A percentile compares a stretch with the other conserved stretches of the same genome.
phyloP scores from a whole-genome alignment of 2,797 vertebrate genomes.

The Trachurus trachurus region DNA sequence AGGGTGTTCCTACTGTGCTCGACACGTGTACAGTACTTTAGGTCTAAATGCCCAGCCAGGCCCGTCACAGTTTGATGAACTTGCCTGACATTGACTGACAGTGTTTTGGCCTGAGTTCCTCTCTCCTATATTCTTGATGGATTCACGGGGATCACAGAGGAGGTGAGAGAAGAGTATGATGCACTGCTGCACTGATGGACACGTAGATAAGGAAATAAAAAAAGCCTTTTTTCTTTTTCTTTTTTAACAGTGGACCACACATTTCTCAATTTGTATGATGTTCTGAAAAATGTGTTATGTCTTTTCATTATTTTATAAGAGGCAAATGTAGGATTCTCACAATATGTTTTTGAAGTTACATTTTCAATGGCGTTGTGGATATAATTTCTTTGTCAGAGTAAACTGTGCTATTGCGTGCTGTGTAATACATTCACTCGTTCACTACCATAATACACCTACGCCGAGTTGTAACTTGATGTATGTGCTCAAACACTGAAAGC shows the following conservation, averaged over 20 bases:
- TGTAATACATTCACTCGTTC: conserved; percentile 29
- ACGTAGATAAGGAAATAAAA: neutral
- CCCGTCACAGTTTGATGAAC: conserved; percentile 53
- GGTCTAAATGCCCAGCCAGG: conserved; percentile 38
- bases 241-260: conserved; percentile 1
- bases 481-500: conserved; percentile 44
- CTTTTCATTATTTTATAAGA: neutral
- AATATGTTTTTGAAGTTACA: neutral
- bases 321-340: neutral
- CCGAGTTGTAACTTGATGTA: conserved; percentile 47
- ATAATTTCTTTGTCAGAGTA: conserved; percentile 1
- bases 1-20: conserved; percentile 11
- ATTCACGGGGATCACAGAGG: conserved; percentile 59
- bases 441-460: conserved; percentile 20
- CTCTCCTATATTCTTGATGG: conserved; percentile 36
- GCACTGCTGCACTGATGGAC: conserved; percentile 37
- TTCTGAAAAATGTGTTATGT: neutral
- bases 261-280: neutral
- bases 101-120: conserved; percentile 46
- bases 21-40: conserved; percentile 26
- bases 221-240: neutral
- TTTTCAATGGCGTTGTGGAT: neutral
- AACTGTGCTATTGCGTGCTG: neutral
- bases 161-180: conserved; percentile 45
- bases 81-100: conserved; percentile 58